Percentiles rank a stretch among this genome's conserved stretches.
phyloP scores from a whole-genome alignment of 2,797 vertebrate species.

The Rhinophrynus dorsalis region DNA sequence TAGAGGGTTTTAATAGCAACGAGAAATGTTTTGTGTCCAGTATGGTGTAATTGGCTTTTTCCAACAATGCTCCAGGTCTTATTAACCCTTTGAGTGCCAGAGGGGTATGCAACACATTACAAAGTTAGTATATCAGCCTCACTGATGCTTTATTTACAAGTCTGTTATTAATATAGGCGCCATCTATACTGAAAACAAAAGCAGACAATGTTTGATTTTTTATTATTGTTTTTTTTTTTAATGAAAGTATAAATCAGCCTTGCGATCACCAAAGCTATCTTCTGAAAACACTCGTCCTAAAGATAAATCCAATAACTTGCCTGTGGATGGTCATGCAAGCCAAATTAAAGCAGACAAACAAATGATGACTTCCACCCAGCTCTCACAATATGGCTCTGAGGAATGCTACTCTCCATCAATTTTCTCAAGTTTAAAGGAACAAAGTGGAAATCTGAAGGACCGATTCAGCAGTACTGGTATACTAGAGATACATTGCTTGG shows the following conservation, averaged over 20 bases:
- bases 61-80: no score
- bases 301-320: constrained; percentile 28
- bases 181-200: no score
- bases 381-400: background rate
- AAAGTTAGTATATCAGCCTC: no score
- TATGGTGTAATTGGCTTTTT: no score
- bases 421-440: background rate
- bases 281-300: constrained; percentile 54
- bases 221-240: constrained; percentile 31
- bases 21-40: no score
- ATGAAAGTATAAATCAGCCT: constrained; percentile 83
- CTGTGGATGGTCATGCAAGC: background rate
- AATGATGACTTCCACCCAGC: background rate
- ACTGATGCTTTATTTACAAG: no score
- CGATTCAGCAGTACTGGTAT: constrained; percentile 50
- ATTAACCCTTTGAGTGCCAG: no score
- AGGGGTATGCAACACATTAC: no score
- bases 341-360: background rate
- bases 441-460: background rate
- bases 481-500: constrained; percentile 69
- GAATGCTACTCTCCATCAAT: background rate
- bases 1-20: no score
- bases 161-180: no score
- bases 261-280: constrained; percentile 72
- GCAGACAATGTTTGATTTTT: no score